Conservation (phyloP, 2,113 vertebrate species). For the Grus americana region DNA sequence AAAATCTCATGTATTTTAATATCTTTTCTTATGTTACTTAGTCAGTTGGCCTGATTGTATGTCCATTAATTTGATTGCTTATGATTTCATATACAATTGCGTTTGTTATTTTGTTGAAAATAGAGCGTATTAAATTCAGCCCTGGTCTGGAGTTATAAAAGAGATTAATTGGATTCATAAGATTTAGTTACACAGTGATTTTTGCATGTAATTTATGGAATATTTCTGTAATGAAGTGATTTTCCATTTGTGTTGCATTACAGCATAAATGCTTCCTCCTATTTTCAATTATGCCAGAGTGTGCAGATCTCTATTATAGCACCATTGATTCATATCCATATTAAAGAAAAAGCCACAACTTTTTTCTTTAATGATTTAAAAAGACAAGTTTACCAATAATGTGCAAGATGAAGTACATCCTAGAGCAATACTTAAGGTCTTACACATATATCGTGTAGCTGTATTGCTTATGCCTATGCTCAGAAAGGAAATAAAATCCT, state of each 20-base stretch:
- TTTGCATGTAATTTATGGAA: not conserved
- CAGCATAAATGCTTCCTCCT: not conserved
- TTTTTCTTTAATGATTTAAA: not conserved
- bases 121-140: not conserved
- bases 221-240: not conserved
- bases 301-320: not conserved
- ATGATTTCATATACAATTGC: not conserved
- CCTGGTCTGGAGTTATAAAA: not conserved
- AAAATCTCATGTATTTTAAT: not conserved
- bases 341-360: not conserved
- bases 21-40: not conserved
- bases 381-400: not conserved
- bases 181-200: not conserved
- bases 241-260: not conserved
- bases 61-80: not conserved
- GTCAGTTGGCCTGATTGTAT: not conserved
- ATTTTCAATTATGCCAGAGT: not conserved
- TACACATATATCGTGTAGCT: not conserved
- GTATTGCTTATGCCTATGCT: not conserved
- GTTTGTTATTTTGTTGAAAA: not conserved
- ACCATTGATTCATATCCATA: not conserved
- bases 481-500: not conserved
- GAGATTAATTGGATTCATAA: not conserved
- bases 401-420: not conserved
- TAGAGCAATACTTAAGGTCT: not conserved